These are phyloP conservation scores for Drosophila emarginata DNA, from an alignment of 2,888 invertebrate species.

Conservation along the genomic window DNA sequence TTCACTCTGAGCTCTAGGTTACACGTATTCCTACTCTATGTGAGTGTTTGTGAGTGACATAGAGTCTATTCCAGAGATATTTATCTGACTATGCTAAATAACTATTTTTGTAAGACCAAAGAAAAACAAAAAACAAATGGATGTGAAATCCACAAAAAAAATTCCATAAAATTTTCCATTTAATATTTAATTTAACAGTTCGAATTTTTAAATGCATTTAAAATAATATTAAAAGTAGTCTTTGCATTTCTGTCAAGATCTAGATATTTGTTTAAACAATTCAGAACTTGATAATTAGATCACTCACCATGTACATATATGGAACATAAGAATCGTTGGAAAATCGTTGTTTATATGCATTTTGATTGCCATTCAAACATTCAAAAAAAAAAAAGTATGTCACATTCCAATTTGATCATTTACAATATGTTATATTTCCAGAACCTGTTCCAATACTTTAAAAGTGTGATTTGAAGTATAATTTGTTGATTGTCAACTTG, in stretches of 20 bases:
- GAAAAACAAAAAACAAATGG: neutral
- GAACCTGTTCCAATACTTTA: too few species aligned
- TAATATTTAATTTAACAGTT: neutral
- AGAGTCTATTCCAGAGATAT: neutral
- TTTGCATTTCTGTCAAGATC: neutral
- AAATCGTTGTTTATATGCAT: neutral
- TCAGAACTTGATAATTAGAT: neutral
- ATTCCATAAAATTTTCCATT: constrained; percentile 1
- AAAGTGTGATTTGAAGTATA: too few species aligned
- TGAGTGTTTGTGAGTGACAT: neutral
- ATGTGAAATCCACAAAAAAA: too few species aligned
- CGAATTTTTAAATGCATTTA: neutral
- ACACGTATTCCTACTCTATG: neutral
- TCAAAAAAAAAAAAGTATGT: too few species aligned
- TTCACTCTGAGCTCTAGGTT: neutral
- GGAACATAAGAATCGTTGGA: neutral
- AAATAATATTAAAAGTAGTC: neutral
- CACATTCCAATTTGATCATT: too few species aligned
- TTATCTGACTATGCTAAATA: neutral
- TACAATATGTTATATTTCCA: too few species aligned
- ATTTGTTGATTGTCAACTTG: too few species aligned
- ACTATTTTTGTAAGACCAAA: neutral
- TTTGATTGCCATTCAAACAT: too few species aligned
- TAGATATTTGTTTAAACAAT: neutral
- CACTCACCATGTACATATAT: neutral